Evolutionary conservation across 2,113 vertebrate species (phyloP), one percentile per base, ranked within the genome.

Genomic region (Noctilio leporinus): DNA sequence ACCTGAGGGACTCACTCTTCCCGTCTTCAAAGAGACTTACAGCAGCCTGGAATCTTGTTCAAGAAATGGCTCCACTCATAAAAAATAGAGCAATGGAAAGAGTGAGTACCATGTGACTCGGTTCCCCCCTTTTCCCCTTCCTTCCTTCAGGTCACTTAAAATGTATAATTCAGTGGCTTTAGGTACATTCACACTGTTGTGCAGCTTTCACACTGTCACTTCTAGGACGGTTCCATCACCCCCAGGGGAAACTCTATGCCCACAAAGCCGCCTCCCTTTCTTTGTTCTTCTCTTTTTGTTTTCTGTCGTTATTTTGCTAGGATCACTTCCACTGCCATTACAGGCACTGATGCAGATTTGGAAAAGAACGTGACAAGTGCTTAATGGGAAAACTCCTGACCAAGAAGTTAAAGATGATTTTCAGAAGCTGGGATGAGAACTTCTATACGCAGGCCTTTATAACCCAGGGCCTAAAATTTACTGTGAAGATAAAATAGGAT

Each of bases 1-100:
- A 94, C 9, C 3, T 9, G 55, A 88, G 64, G 82, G 82, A 86
- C 86, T 91, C 86, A 94, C 94, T 65, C 62, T 78, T 77, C 57
- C 78, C 76, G 82, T 78, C 95, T 83, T 93, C 69, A 73, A 38
- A 77, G 89, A 93, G 91, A 93, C 82, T 73, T 30, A 86, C n/a
- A 59, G 55, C 43, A 22, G 40, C 69, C 73, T 86, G 28, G 73
- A 89, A 53, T 93, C 75, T 88, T 47, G 47, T 43, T 89, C 57
- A 17, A 78, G 82, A 85, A 67, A 93, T 47, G 73, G 62, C 70
- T 85, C 82, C 19, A 69, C 69, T 47, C 75, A 73, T 51, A 70
- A 91, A 94, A 94, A 55, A 7, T 62, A 72, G 89, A 93, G 84
- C 76, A 84, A 86, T 35, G 67, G 73, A 57, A 83, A 86, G 77